phyloP scores from a whole-genome alignment of 2,888 invertebrate genomes.

The Cryptosula pallasiana region DNA sequence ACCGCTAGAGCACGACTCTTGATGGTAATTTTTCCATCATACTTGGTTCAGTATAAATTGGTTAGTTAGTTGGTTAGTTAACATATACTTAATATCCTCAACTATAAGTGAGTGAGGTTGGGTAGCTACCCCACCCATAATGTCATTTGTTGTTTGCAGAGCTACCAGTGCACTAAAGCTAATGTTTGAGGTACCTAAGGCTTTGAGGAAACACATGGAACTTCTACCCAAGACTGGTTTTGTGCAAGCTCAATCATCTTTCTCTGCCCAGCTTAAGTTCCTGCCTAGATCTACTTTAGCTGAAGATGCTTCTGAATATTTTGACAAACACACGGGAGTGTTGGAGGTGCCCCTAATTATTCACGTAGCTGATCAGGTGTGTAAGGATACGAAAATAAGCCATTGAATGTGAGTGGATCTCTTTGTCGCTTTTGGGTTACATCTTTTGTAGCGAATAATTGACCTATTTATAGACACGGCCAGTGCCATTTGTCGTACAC shows the following conservation, averaged over 20 bases:
- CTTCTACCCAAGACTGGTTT: slow-evolving; percentile 53
- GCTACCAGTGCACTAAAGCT: slow-evolving; percentile 48
- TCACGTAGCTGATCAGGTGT: slow-evolving; percentile 50
- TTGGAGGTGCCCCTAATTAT: slow-evolving; percentile 52
- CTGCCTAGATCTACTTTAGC: slow-evolving; percentile 47
- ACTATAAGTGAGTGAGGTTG: too few species aligned
- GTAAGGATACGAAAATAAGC: not conserved
- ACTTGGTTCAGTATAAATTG: too few species aligned
- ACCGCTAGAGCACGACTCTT: too few species aligned
- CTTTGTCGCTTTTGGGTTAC: too few species aligned
- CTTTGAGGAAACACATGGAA: slow-evolving; percentile 49
- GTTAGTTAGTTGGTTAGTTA: too few species aligned
- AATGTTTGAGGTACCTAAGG: slow-evolving; percentile 51
- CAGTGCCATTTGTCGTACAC: slow-evolving; percentile 49
- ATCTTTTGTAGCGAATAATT: too few species aligned
- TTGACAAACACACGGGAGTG: slow-evolving; percentile 50
- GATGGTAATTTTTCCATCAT: too few species aligned
- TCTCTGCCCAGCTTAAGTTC: slow-evolving; percentile 53
- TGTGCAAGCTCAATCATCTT: slow-evolving; percentile 52
- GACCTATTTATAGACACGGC: slow-evolving; percentile 46
- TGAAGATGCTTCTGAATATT: slow-evolving; percentile 46
- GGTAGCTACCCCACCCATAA: too few species aligned
- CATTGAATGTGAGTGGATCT: too few species aligned
- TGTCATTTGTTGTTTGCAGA: slow-evolving; percentile 33
- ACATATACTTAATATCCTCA: too few species aligned